Conservation (phyloP, 2,797 vertebrate species). For the Aselliscus stoliczkanus region DNA sequence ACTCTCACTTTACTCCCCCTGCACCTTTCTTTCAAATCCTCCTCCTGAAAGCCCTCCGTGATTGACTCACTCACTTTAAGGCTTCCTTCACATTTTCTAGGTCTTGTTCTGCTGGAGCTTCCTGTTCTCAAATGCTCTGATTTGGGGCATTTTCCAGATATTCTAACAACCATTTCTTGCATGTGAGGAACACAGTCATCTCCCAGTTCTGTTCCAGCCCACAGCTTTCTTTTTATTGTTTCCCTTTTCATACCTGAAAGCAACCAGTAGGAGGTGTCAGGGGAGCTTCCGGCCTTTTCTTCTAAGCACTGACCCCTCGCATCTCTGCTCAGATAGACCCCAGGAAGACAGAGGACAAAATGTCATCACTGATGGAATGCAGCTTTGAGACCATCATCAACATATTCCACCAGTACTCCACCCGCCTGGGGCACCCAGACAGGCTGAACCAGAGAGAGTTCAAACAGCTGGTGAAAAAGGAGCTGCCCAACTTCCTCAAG, state of each 20-base stretch:
- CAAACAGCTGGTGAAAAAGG: neutral
- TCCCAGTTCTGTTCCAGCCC: neutral
- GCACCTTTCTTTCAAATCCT: neutral
- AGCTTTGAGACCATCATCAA: conserved; percentile 38
- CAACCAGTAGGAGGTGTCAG: neutral
- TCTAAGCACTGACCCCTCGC: neutral
- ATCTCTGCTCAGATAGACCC: neutral
- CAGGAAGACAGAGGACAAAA: neutral
- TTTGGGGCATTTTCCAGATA: neutral
- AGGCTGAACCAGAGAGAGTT: conserved; percentile 43
- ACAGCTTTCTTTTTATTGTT: neutral
- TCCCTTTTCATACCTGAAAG: no score
- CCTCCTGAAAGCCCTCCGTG: neutral
- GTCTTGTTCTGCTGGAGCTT: neutral
- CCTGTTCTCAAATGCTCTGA: neutral
- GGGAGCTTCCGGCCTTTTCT: neutral
- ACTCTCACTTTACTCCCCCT: neutral
- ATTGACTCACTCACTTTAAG: neutral
- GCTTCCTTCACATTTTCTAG: neutral
- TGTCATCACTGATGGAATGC: conserved; percentile 14
- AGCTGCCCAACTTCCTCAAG: conserved; percentile 65
- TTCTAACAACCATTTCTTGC: neutral
- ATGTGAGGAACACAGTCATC: fast-evolving
- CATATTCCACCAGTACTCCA: conserved; percentile 46
- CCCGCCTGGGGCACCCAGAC: fast-evolving